Percentiles rank a stretch among this genome's conserved stretches.
Conservation (phyloP, 2,888 invertebrate species). For the Campoplex nolae region DNA sequence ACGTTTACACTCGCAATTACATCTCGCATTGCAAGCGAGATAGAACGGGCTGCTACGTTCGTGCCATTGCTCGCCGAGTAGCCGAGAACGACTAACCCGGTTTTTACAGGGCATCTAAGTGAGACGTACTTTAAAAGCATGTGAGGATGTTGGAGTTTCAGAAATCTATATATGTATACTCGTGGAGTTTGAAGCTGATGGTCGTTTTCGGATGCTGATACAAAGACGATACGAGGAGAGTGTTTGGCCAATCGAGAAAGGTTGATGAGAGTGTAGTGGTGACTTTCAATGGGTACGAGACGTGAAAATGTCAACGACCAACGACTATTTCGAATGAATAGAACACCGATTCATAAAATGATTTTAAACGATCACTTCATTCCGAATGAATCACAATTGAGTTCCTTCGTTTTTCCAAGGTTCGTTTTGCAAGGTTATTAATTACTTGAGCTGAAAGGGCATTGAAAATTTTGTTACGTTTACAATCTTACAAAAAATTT, state of each 20-base stretch:
- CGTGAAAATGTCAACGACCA: not conserved
- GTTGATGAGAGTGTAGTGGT: conserved; percentile 7
- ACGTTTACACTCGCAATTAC: conserved; percentile 60
- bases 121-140: conserved; percentile 64
- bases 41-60: conserved; percentile 21
- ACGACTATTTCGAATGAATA: not conserved
- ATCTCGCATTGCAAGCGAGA: conserved; percentile 40
- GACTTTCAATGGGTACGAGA: conserved; percentile 45
- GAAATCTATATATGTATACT: conserved; percentile 18
- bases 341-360: not conserved
- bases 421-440: not conserved
- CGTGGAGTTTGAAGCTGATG: not conserved
- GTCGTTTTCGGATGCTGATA: conserved; percentile 19
- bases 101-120: conserved; percentile 66
- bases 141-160: conserved; percentile 31
- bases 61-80: conserved; percentile 30
- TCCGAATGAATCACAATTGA: not conserved
- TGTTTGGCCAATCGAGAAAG: conserved; percentile 44
- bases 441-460: not conserved
- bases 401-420: not conserved
- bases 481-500: not conserved
- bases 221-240: not conserved
- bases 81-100: conserved; percentile 67
- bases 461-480: not conserved
- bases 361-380: not conserved